These are phyloP conservation scores for Peromyscus californicus DNA, from an alignment of 2,113 vertebrate genomes.

Conservation along the genomic window DNA sequence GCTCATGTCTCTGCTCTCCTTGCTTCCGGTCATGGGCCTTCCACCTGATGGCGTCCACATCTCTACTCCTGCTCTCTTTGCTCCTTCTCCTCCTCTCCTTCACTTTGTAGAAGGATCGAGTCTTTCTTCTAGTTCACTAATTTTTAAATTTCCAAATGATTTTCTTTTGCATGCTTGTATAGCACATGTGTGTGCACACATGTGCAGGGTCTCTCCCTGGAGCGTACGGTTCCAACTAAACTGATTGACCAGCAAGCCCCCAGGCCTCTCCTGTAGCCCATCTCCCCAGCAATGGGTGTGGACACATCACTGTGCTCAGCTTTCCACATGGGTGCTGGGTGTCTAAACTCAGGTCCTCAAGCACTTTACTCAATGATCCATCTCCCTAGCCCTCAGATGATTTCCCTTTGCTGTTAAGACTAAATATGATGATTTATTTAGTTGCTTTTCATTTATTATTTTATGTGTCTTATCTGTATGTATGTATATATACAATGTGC, in stretches of 20 bases:
- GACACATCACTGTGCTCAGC: too few species aligned
- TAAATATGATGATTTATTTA: neutral
- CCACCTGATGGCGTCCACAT: neutral
- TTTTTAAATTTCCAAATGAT: neutral
- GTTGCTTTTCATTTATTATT: neutral
- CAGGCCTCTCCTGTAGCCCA: too few species aligned
- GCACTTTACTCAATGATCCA: neutral
- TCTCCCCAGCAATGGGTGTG: too few species aligned
- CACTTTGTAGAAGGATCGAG: neutral
- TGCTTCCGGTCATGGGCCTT: rapidly evolving
- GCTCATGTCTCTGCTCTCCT: neutral
- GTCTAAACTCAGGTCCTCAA: neutral
- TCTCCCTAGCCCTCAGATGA: neutral
- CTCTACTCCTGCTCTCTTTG: too few species aligned
- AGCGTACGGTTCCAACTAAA: too few species aligned
- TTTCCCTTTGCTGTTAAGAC: neutral
- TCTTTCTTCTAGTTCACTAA: slow-evolving; percentile 49
- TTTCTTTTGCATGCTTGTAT: neutral
- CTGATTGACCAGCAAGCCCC: neutral
- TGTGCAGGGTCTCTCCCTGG: neutral
- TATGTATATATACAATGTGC: neutral
- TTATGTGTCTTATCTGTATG: neutral
- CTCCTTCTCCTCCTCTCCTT: neutral
- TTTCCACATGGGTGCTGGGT: neutral
- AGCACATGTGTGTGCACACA: too few species aligned